Evolutionary conservation across 92 coral and sea anemone species (phyloP), one percentile per base, ranked within the genome.

Genomic region (Paramuricea clavata): DNA sequence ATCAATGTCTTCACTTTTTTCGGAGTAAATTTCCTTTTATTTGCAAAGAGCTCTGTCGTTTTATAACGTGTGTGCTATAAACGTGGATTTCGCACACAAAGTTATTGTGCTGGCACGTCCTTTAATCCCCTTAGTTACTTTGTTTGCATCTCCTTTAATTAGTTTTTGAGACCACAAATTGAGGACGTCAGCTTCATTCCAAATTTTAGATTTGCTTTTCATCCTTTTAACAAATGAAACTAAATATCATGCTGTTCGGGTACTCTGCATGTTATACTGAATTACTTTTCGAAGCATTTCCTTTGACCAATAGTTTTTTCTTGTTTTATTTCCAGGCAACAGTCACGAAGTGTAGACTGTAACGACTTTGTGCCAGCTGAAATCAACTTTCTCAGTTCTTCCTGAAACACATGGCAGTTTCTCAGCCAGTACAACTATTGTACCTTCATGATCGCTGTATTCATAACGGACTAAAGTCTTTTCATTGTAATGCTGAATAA

Each of bases 361-460:
- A 33, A 79, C 72, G 10, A 79, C 84, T 49, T 57, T 57, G 73
- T 79, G 84, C 84, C 84, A 79, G 73, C 84, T 79, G 84, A 79
- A 79, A 35, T 59, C 84, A 12, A 79, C 84, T 36, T 79, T 57
- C 23, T 79, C 84, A 13, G 84, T 79, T 41, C 47, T 79, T 41
- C 84, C 84, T 19, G 84, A 59, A 35, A 79, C 72, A 60, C 72
- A 79, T 5, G 84, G 73, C 73, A 79, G 49, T 49, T 61, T 79
- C 73, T 79, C 84, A 5, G 84, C 84, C 9, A 79, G 73, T 28
- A 79, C 84, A 21, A 79, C 61, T n/a, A 79, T 79, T 33, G 84
- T 44, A 9, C 84, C 84, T 27, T 79, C 84, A 49, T 15, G n/a
- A 27, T 79, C 84, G 49, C 25, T 79, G 84, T 79, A 41, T 26